Base-by-base conservation (phyloP, 2,797 vertebrate genomes). In the Podarcis siculus region DNA sequence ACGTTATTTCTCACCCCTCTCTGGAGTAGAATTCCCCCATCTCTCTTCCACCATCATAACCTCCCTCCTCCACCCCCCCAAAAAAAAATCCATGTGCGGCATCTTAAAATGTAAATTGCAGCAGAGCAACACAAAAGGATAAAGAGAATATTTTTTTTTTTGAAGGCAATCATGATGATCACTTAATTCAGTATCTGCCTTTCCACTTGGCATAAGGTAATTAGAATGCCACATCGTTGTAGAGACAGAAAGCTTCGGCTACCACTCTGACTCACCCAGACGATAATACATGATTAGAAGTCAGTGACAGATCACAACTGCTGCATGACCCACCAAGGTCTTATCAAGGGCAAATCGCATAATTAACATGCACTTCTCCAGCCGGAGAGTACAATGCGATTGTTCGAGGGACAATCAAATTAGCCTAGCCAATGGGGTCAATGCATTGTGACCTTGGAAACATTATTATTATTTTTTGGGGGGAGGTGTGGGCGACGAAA, bases 281-380 rank as follows among this genome's bases (percentile, higher is more conserved):
- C 97, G 98, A 98, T 97, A 97, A 98, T 98, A 98, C 98, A 98
- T 98, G 98, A 98, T 98, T 98, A 98, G 98, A 98, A 99, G 98
- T 99, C 98, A 98, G 98, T 98, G 98, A 98, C 98, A 98, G 98
- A 99, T 99, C 98, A 98, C 98, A 98, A 98, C 98, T 98, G 97
- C 98, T 97, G 97, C 98, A 98, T 98, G 98, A 98, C 98, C 98
- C 96, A 97, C 97, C 98, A 98, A 99, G 98, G 98, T 99, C 98
- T 97, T 95, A 97, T 97, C 98, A 98, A 98, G 98, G 98, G 98
- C 98, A 98, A 97, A 97, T 93, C 93, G 90, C 97, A 97, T 98
- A 98, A 98, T 99, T 99, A 99, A 98, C 97, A 98, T 98, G 98
- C 98, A 97, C 98, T 98, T 98, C 95, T 95, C 97, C 95, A 97